Evolutionary conservation across 2,113 vertebrate species (phyloP).

Genomic region (Zootoca vivipara): DNA sequence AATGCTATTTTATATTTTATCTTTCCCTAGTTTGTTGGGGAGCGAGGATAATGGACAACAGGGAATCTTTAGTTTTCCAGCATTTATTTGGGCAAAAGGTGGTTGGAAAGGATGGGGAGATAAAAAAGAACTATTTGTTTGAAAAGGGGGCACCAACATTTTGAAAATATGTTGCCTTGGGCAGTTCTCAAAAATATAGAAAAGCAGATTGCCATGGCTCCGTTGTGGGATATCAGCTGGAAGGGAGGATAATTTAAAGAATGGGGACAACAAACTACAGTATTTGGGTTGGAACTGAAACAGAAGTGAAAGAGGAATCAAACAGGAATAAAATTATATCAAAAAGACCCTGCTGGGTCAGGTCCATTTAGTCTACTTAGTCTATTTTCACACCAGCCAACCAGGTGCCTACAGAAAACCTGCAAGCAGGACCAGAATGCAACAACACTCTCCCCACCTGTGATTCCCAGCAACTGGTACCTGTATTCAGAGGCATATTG

Average conservation of each 20-base stretch:
- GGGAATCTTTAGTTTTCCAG: background rate
- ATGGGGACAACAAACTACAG: background rate
- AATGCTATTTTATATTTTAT: background rate
- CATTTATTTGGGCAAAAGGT: background rate
- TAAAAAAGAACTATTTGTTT: background rate
- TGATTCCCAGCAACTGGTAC: no score
- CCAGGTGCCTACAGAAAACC: no score
- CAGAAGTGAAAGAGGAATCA: background rate
- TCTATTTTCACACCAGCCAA: no score
- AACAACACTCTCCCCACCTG: no score
- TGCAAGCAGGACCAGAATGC: no score
- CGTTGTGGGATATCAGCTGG: background rate
- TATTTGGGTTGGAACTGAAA: background rate
- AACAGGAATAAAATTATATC: no score
- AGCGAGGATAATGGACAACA: background rate
- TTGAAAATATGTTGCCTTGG: background rate
- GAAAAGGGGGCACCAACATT: background rate
- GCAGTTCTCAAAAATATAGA: background rate
- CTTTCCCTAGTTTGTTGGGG: background rate
- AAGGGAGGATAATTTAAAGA: background rate
- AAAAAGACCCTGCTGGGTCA: no score
- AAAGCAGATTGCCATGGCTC: background rate
- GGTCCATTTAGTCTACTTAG: no score
- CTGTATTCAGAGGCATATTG: no score
- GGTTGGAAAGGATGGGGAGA: background rate